These are phyloP conservation scores for Panonychus citri DNA, from an alignment of 1,140 invertebrate genomes.

Conservation along the genomic window DNA sequence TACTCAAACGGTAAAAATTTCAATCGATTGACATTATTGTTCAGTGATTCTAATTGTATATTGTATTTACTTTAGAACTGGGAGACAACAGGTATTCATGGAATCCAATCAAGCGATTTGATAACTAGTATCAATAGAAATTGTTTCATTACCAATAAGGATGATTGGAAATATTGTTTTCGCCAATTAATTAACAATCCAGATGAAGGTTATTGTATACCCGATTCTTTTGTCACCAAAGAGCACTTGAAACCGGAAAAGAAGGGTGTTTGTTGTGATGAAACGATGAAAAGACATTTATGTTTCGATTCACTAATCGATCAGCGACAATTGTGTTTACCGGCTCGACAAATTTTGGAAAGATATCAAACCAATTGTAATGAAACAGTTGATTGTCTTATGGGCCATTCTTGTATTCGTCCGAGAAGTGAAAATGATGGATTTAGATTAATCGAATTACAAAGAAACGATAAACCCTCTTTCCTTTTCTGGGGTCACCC, in stretches of 20 bases:
- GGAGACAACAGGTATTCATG: not conserved
- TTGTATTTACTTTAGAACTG: not conserved
- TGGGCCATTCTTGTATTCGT: not conserved
- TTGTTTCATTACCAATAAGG: not conserved
- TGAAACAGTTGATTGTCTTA: not conserved
- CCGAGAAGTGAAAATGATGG: not conserved
- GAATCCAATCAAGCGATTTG: not conserved
- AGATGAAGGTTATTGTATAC: not conserved
- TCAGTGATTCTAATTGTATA: not conserved
- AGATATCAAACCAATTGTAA: not conserved
- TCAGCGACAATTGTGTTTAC: not conserved
- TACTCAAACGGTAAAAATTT: not conserved
- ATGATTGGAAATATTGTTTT: not conserved
- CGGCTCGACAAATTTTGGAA: not conserved
- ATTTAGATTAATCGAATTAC: not conserved
- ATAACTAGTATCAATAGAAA: not conserved
- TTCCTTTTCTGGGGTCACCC: slow-evolving; percentile 49
- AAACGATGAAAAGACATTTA: not conserved
- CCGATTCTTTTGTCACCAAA: not conserved
- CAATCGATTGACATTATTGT: not conserved
- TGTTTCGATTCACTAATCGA: not conserved
- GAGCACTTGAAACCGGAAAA: not conserved
- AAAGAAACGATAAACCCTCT: not conserved
- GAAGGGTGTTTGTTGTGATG: not conserved
- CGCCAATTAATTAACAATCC: not conserved